Evolutionary conservation across 53 echinoderm and acorn worm species (phyloP), one percentile per base, ranked within the genome.

Genomic region (Holothuria leucospilota): DNA sequence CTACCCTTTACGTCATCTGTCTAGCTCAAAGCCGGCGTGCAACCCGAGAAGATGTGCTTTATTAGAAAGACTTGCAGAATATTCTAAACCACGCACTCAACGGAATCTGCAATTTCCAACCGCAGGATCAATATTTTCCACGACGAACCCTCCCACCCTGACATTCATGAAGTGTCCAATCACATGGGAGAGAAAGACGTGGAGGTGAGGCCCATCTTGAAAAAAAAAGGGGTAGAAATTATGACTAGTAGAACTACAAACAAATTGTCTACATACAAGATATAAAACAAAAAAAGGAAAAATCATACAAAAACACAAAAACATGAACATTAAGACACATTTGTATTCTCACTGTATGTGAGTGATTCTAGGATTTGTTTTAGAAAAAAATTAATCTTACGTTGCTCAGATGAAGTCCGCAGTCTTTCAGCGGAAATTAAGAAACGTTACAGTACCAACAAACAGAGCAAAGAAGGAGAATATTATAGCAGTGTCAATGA

Each of bases 151-250:
- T 38, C 72, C 38, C 56, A 46, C 46, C 72, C 72, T 72, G 72
- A 72, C 72, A 72, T 72, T 72, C 72, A 72, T 72, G 72, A 72
- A 72, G 1, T 72, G 72, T 46, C 46, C 72, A 72, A 72, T 72
- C 49, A 72, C 40, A 46, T 41, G 72, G 38, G 71, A 70, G 71
- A 49, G 71, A 20, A 70, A 39, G 21, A 70, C 71, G 38, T 70
- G 71, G 46, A 72, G 20, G 46, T 39, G 72, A 72, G 72, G 72
- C 72, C 72, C 42, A 12, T 42, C 42, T 72, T 2, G 39, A 8
- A 7, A 21, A 20, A 14, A 49, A 46, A 46, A 39, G 42, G 69
- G 46, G 23, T 20, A 39, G 3, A 49, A 68, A 68, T 68, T 68
- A 68, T 29, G 29, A 11, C 0, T 68, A 34, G 68, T 23, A 24